Percentiles rank a stretch among this genome's conserved stretches.
Conservation (phyloP, 1,140 invertebrate genomes). For the Magallana gigas region DNA sequence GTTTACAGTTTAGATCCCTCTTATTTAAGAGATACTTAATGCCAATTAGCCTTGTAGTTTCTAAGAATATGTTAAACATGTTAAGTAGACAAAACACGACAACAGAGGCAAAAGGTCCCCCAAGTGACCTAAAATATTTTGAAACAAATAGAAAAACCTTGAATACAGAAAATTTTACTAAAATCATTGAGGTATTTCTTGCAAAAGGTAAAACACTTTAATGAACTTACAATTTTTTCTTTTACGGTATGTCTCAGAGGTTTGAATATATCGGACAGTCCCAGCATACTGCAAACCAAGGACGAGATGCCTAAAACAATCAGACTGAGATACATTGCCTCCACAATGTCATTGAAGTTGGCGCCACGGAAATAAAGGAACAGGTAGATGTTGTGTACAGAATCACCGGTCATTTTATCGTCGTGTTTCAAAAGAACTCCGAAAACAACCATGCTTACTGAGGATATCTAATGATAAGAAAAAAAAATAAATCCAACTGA, state of each 20-base stretch:
- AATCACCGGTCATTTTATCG: not conserved
- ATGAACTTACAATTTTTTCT: not conserved
- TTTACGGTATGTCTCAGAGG: not conserved
- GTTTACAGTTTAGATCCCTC: no score
- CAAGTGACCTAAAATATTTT: no score
- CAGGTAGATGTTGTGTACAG: not conserved
- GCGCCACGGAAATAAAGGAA: not conserved
- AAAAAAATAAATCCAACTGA: not conserved
- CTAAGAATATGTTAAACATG: no score
- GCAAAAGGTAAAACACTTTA: no score
- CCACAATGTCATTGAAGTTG: constrained; percentile 13
- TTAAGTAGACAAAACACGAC: no score
- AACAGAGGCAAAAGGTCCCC: no score
- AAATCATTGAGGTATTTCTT: no score
- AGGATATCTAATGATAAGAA: not conserved
- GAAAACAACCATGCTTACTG: not conserved
- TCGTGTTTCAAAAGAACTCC: not conserved
- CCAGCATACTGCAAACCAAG: not conserved
- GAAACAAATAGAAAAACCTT: no score
- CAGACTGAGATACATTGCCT: not conserved
- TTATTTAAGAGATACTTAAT: no score
- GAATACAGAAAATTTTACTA: no score
- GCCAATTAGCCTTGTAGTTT: no score
- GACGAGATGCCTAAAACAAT: not conserved
- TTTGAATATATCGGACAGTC: not conserved